phyloP scores from a whole-genome alignment of 2,113 vertebrate species.

The Rhinolophus sinicus region DNA sequence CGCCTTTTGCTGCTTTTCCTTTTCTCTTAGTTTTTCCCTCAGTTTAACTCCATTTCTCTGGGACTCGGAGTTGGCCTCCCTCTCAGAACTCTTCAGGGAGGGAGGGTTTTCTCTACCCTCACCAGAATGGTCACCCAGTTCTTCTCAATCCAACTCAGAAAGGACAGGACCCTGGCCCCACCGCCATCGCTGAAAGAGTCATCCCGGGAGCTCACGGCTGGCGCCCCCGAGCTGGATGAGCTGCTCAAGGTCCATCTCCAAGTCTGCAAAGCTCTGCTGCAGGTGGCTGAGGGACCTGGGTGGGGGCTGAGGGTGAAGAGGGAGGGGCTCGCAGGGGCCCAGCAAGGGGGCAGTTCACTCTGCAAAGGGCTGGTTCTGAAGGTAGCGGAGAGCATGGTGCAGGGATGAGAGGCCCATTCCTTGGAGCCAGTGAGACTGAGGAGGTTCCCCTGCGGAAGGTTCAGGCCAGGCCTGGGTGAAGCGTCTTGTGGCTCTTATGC shows the following conservation, averaged over 20 bases:
- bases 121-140: not conserved
- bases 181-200: slow-evolving; percentile 76
- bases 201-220: slow-evolving; percentile 86
- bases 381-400: fast-evolving
- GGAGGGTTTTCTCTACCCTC: not conserved
- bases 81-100: not conserved
- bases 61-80: not conserved
- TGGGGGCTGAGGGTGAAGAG: not conserved
- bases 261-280: slow-evolving; percentile 90
- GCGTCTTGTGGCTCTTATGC: fast-evolving
- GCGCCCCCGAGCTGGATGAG: slow-evolving; percentile 88
- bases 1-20: not conserved
- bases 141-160: slow-evolving; percentile 67
- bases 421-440: not conserved
- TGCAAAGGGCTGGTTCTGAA: not conserved
- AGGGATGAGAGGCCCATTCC: fast-evolving
- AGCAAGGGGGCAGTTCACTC: not conserved
- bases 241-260: slow-evolving; percentile 91
- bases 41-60: not conserved
- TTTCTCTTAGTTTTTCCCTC: not conserved
- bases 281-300: slow-evolving; percentile 80
- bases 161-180: slow-evolving; percentile 76
- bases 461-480: not conserved
- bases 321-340: not conserved
- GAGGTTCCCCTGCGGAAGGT: not conserved